Evolutionary conservation across 2,888 invertebrate genomes (phyloP).

Genomic region (Villa cingulata): DNA sequence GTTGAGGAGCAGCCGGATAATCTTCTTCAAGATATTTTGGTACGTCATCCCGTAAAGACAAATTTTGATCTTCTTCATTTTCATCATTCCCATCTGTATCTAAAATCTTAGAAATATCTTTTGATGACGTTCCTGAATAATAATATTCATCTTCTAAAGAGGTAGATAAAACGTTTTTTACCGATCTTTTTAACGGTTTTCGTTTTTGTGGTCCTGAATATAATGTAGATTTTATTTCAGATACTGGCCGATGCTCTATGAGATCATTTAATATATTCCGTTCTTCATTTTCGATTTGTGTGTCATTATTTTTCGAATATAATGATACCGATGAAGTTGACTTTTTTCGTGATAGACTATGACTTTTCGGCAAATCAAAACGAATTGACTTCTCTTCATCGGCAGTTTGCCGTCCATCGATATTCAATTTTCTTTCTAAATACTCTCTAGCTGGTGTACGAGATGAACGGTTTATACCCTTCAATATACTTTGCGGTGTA

Average conservation of each 20-base stretch:
- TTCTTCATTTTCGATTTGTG: too few relatives aligned
- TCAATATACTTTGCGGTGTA: slow-evolving; percentile 12
- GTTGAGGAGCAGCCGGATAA: too few relatives aligned
- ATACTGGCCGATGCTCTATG: too few relatives aligned
- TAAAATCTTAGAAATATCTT: not conserved
- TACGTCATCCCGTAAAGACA: too few relatives aligned
- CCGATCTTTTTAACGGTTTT: slow-evolving; percentile 4
- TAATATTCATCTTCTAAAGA: slow-evolving; percentile 7
- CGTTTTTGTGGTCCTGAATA: slow-evolving; percentile 7
- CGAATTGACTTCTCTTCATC: slow-evolving; percentile 13
- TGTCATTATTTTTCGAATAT: too few relatives aligned
- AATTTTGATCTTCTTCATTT: not conserved
- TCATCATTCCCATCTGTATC: slow-evolving; percentile 1
- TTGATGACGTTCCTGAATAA: slow-evolving; percentile 7
- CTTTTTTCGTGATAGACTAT: too few relatives aligned
- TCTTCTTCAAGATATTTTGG: too few relatives aligned
- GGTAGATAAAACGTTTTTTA: slow-evolving; percentile 4
- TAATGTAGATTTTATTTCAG: not conserved
- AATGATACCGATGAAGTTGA: too few relatives aligned
- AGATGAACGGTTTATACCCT: slow-evolving; percentile 2
- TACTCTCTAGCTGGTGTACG: not conserved
- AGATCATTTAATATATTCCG: too few relatives aligned
- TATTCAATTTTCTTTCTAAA: not conserved
- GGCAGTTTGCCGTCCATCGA: not conserved
- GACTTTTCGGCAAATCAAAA: slow-evolving; percentile 7